Evolutionary conservation across 2,797 vertebrate genomes (phyloP), one percentile per base, ranked within the genome.

Genomic region (Channallabes apus): DNA sequence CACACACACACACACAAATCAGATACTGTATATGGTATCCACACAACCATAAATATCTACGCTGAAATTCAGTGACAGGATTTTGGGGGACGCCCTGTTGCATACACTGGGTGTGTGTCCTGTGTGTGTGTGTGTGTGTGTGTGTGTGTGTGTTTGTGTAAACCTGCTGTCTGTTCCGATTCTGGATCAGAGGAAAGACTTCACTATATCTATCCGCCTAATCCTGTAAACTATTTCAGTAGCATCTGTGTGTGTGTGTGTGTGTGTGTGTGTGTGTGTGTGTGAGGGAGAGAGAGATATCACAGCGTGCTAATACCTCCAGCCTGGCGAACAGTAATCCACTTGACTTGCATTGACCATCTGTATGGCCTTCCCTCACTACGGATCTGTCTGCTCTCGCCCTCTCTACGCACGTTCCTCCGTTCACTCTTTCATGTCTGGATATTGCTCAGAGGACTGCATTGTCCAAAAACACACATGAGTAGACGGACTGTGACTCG

Each of bases 161-260:
- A 62, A 76, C 54, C 71, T 69, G 46, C 59, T 80, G 32, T 79
- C 51, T 75, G 59, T 85, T 88, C 87, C 91, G 89, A 92, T 94
- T 94, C 93, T 93, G 91, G 93, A 93, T 94, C 94, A 94, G 91
- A 88, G 88, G 90, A 87, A 91, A 92, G 91, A 89, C 90, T 90
- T 86, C 87, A 92, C 93, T 94, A 93, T 94, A 95, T 94, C 88
- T 86, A 92, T 91, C 90, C 85, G 80, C 83, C 3, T 94, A 95
- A 95, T 94, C 94, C 91, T 87, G 91, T 91, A 90, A 91, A 89
- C 90, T 58, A 56, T 73, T 69, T 82, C 18, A 88, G 89, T 89
- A 51, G 85, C 77, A 58, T 89, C 41, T 78, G 85, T 76, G 90
- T 88, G 85, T 79, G 90, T 89, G 88, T 59, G n/a, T 82, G 59